These are phyloP conservation scores for Abscondita cerata DNA, from an alignment of 2,888 invertebrate species.

Conservation along the genomic window DNA sequence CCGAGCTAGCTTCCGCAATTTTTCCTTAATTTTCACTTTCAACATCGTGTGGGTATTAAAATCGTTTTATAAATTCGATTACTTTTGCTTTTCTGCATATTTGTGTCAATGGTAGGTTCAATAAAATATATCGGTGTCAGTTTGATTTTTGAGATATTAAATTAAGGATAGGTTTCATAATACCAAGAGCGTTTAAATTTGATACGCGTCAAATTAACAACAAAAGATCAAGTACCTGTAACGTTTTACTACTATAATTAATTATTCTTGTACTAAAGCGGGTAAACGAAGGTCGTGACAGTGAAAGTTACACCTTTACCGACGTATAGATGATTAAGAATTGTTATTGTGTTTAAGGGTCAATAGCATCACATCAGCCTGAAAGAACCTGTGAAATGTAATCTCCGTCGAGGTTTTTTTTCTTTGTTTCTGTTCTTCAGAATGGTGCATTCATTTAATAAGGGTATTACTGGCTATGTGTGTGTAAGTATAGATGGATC, in stretches of 20 bases:
- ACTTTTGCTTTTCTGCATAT: no score
- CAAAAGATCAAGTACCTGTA: background rate
- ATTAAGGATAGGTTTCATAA: background rate
- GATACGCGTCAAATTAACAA: conserved; percentile 9
- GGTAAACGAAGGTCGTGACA: conserved; percentile 1
- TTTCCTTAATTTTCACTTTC: no score
- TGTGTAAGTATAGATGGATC: conserved; percentile 20
- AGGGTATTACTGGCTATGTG: conserved; percentile 13
- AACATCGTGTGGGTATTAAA: no score
- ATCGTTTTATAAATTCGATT: no score
- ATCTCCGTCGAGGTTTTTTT: conserved; percentile 4
- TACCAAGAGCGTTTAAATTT: background rate
- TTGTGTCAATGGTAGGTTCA: no score
- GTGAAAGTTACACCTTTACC: conserved; percentile 7
- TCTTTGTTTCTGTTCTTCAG: background rate
- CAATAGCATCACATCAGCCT: background rate
- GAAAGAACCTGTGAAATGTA: background rate
- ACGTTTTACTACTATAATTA: conserved; percentile 1
- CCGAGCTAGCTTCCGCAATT: no score
- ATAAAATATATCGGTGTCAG: no score
- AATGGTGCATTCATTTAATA: conserved; percentile 19
- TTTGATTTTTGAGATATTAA: no score
- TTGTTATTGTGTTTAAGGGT: conserved; percentile 2
- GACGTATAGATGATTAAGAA: background rate
- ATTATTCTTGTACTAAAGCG: conserved; percentile 5